phyloP scores from a whole-genome alignment of 2,113 vertebrate genomes.

The Chrysemys picta region DNA sequence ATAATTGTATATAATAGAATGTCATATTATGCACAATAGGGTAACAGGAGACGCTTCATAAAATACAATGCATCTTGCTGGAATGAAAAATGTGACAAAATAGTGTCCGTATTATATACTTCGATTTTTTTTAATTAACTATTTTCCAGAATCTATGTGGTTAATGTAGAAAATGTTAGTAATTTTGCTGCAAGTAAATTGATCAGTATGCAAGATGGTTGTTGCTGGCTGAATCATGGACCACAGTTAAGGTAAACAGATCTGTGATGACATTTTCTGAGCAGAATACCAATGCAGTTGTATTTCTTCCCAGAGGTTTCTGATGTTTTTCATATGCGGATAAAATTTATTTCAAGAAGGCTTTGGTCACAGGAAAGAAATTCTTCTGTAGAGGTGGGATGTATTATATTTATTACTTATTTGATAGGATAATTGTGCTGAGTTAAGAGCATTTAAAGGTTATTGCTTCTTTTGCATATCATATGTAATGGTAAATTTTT shows the following conservation, averaged over 20 bases:
- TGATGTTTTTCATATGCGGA: conserved; percentile 72
- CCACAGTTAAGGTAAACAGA: conserved; percentile 86
- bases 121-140: background rate
- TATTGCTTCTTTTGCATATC: conserved; percentile 40
- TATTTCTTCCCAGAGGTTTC: conserved; percentile 78
- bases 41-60: background rate
- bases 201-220: conserved; percentile 85
- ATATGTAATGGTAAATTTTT: conserved; percentile 28
- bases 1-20: background rate
- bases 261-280: conserved; percentile 84
- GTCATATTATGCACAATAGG: background rate
- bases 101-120: background rate
- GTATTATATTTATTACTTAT: conserved; percentile 26
- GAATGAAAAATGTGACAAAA: background rate
- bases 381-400: conserved; percentile 77
- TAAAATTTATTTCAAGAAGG: conserved; percentile 72
- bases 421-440: conserved; percentile 7
- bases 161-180: conserved; percentile 75
- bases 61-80: background rate
- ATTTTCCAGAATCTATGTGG: conserved; percentile 75
- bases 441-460: conserved; percentile 3
- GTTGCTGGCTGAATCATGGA: conserved; percentile 83
- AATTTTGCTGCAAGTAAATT: conserved; percentile 80
- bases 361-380: conserved; percentile 45
- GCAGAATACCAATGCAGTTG: conserved; percentile 83